Evolutionary conservation across 2,888 invertebrate species (phyloP).

Genomic region (Drosophila rubida): DNA sequence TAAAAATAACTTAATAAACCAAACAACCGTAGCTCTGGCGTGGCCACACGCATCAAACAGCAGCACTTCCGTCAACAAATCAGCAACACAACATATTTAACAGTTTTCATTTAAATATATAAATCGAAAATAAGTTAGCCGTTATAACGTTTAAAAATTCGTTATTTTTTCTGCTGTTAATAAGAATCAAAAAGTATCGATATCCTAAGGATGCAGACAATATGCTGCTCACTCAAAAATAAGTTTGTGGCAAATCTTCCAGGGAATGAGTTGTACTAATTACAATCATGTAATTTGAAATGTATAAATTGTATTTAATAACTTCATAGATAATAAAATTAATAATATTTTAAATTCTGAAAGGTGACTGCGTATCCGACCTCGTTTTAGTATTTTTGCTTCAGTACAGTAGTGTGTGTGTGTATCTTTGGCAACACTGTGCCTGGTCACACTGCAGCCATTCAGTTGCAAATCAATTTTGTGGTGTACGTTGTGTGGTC

Average conservation of each 20-base stretch:
- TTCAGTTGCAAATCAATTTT: slow-evolving; percentile 72
- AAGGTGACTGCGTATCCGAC: not conserved
- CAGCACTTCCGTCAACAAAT: slow-evolving; percentile 9
- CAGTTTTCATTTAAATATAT: too few relatives aligned
- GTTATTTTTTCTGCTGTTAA: not conserved
- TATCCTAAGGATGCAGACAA: slow-evolving; percentile 1
- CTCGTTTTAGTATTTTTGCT: slow-evolving; percentile 21
- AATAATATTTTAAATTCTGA: not conserved
- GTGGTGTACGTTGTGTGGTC: slow-evolving; percentile 81
- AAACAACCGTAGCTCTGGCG: not conserved
- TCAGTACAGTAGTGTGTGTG: not conserved
- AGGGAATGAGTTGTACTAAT: too few relatives aligned
- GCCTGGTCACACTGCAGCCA: slow-evolving; percentile 34
- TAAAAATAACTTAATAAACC: slow-evolving; percentile 33
- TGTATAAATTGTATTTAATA: not conserved
- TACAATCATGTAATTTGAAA: too few relatives aligned
- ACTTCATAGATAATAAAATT: not conserved
- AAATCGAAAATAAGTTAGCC: not conserved
- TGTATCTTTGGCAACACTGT: slow-evolving; percentile 1
- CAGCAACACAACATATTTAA: not conserved
- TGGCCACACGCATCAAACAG: not conserved
- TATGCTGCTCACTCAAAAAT: slow-evolving; percentile 5
- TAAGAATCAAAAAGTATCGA: slow-evolving; percentile 35
- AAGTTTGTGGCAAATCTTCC: too few relatives aligned
- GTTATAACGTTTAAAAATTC: not conserved